These are phyloP conservation scores for Dryocosmus kuriphilus DNA, from an alignment of 2,888 invertebrate species.

Conservation along the genomic window DNA sequence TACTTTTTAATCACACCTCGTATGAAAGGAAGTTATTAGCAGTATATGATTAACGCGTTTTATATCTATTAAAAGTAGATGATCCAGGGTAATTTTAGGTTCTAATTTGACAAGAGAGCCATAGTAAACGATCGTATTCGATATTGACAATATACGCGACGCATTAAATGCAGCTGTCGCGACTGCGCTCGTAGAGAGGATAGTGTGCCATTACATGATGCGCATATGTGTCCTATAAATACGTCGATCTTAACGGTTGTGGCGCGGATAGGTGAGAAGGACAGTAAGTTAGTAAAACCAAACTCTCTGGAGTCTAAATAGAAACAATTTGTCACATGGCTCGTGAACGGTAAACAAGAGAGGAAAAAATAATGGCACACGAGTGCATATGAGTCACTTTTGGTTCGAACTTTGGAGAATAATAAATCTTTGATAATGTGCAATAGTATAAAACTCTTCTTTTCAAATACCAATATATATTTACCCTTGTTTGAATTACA, in stretches of 20 bases:
- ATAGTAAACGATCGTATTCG: slow-evolving; percentile 58
- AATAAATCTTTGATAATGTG: neutral
- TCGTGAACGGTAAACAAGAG: neutral
- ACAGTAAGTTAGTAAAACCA: slow-evolving; percentile 25
- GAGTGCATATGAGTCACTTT: neutral
- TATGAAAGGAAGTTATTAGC: too few relatives aligned
- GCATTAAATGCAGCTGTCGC: slow-evolving; percentile 75
- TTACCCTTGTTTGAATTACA: neutral
- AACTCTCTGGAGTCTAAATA: neutral
- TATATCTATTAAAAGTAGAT: neutral
- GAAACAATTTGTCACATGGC: slow-evolving; percentile 6
- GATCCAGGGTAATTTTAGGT: slow-evolving; percentile 17
- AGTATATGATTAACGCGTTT: too few relatives aligned
- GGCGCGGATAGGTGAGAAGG: slow-evolving; percentile 54
- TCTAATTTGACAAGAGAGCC: slow-evolving; percentile 43
- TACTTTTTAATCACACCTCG: too few relatives aligned
- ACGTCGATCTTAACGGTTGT: slow-evolving; percentile 70
- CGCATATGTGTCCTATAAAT: slow-evolving; percentile 74
- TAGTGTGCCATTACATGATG: slow-evolving; percentile 71
- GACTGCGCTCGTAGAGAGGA: slow-evolving; percentile 47
- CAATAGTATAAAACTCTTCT: too few relatives aligned
- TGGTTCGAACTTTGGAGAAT: too few relatives aligned
- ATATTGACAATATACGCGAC: too few relatives aligned
- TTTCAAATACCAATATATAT: too few relatives aligned
- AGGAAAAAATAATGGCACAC: neutral